Conservation (phyloP, 2,797 vertebrate species). For the Artibeus lituratus region DNA sequence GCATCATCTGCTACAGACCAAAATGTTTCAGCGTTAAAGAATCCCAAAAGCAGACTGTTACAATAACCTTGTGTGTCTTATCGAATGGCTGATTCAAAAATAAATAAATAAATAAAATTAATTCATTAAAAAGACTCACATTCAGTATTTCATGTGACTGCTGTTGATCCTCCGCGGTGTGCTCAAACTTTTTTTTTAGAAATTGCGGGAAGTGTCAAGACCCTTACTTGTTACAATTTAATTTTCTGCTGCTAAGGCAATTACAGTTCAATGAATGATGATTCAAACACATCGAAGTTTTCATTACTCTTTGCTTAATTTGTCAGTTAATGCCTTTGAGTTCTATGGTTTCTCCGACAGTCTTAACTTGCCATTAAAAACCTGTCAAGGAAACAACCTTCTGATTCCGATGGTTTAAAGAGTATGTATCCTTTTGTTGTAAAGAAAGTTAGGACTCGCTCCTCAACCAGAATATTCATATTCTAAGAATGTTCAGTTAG, state of each 20-base stretch:
- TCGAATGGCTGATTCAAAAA: neutral
- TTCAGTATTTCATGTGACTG: conserved; percentile 64
- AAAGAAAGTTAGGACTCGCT: conserved; percentile 66
- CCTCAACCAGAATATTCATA: conserved; percentile 57
- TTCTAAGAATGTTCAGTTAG: conserved; percentile 48
- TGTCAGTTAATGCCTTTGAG: conserved; percentile 83
- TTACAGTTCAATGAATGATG: conserved; percentile 83
- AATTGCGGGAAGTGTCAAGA: conserved; percentile 77
- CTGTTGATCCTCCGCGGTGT: conserved; percentile 55
- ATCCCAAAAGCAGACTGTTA: conserved; percentile 16
- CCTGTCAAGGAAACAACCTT: conserved; percentile 60
- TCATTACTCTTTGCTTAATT: conserved; percentile 85
- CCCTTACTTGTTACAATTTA: conserved; percentile 81
- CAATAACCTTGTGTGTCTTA: conserved; percentile 43
- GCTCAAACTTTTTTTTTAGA: conserved; percentile 66
- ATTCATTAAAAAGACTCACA: conserved; percentile 52
- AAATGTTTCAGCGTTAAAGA: neutral
- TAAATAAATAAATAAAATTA: conserved; percentile 26
- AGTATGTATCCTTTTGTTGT: conserved; percentile 68
- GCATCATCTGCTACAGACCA: neutral
- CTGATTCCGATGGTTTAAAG: conserved; percentile 67
- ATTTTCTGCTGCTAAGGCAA: conserved; percentile 78
- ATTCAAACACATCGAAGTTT: conserved; percentile 81
- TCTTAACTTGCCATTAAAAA: conserved; percentile 79
- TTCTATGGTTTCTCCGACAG: conserved; percentile 68